Evolutionary conservation across 2,888 invertebrate species (phyloP).

Genomic region (Brenthis hecate): DNA sequence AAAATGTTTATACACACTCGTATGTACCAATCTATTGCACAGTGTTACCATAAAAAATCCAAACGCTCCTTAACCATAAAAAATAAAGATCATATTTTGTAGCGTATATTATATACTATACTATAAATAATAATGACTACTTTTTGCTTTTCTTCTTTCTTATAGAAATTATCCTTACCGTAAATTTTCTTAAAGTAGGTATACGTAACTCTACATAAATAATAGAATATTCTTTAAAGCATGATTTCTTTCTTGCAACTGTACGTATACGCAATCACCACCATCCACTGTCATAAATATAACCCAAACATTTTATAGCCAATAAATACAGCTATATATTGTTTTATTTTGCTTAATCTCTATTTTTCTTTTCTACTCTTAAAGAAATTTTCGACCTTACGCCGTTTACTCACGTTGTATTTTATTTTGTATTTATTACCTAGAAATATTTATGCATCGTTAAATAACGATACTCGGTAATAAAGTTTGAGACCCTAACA

Average conservation of each 20-base stretch:
- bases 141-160: not conserved
- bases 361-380: slow-evolving; percentile 41
- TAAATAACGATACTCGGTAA: slow-evolving; percentile 56
- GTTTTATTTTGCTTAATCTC: slow-evolving; percentile 60
- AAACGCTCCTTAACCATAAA: slow-evolving; percentile 65
- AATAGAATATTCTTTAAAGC: too few relatives aligned
- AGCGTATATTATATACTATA: slow-evolving; percentile 47
- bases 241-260: not conserved
- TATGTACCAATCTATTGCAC: not conserved
- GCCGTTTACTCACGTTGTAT: slow-evolving; percentile 40
- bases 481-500: slow-evolving; percentile 57
- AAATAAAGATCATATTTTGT: slow-evolving; percentile 73
- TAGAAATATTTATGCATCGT: slow-evolving; percentile 48
- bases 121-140: slow-evolving; percentile 7
- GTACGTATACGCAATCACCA: slow-evolving; percentile 43
- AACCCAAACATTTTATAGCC: slow-evolving; percentile 59
- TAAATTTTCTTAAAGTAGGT: too few relatives aligned
- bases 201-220: too few relatives aligned
- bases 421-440: slow-evolving; percentile 41
- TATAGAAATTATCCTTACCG: not conserved
- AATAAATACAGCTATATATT: slow-evolving; percentile 59
- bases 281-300: slow-evolving; percentile 54
- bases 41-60: slow-evolving; percentile 40
- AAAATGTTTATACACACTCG: too few relatives aligned
- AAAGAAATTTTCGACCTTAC: slow-evolving; percentile 43